These are phyloP conservation scores for Drosophila neonasuta DNA, from an alignment of 2,888 invertebrate genomes.

Conservation along the genomic window DNA sequence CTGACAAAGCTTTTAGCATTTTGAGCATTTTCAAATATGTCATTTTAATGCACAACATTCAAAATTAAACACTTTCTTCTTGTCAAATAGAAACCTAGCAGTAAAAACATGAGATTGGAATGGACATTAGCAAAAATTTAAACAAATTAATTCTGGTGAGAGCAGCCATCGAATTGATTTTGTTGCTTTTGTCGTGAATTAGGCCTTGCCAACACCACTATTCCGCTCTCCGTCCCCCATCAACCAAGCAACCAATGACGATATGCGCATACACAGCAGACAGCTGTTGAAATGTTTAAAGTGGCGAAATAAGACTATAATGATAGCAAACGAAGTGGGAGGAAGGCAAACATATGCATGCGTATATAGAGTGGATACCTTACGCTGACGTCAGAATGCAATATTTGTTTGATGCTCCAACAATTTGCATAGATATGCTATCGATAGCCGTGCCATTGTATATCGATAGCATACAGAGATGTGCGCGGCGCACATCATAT, in stretches of 20 bases:
- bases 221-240: neutral
- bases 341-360: neutral
- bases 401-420: slow-evolving; percentile 20
- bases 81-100: slow-evolving; percentile 4
- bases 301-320: slow-evolving; percentile 37
- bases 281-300: slow-evolving; percentile 52
- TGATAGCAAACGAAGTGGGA: slow-evolving; percentile 1
- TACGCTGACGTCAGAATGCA: slow-evolving; percentile 43
- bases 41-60: slow-evolving; percentile 2
- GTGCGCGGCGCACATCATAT: slow-evolving; percentile 49
- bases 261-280: slow-evolving; percentile 14
- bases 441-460: slow-evolving; percentile 34
- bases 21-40: slow-evolving; percentile 53
- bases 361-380: slow-evolving; percentile 5
- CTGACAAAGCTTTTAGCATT: slow-evolving; percentile 1
- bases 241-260: neutral
- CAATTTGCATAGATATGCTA: slow-evolving; percentile 26
- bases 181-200: slow-evolving; percentile 23
- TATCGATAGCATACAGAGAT: slow-evolving; percentile 40
- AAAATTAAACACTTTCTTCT: slow-evolving; percentile 23
- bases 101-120: slow-evolving; percentile 2
- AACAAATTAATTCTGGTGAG: slow-evolving; percentile 30
- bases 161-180: slow-evolving; percentile 15
- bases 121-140: slow-evolving; percentile 20
- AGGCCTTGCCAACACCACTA: slow-evolving; percentile 21